phyloP scores from a whole-genome alignment of 2,113 vertebrate species.

The Etia nguti region DNA sequence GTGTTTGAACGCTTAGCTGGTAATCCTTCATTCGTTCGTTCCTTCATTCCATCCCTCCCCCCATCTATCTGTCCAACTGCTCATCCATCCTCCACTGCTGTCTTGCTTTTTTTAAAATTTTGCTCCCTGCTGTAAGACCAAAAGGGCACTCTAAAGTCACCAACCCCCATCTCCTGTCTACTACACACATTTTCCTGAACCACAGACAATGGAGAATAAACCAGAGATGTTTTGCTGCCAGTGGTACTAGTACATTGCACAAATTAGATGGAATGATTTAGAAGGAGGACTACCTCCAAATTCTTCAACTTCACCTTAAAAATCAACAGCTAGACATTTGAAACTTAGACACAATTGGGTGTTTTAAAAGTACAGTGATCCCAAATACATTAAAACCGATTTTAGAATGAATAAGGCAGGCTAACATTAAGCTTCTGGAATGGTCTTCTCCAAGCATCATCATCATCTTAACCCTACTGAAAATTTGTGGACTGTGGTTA shows the following conservation, averaged over 20 bases:
- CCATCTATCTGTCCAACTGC: neutral
- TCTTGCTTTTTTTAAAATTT: neutral
- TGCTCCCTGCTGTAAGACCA: neutral
- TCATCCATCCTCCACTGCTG: neutral
- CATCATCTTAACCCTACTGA: neutral
- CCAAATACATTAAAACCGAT: neutral
- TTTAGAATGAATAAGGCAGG: neutral
- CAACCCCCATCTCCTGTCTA: neutral
- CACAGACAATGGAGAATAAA: neutral
- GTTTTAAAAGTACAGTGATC: neutral
- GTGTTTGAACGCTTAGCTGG: conserved; percentile 15
- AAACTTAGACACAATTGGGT: neutral
- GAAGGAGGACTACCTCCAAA: neutral
- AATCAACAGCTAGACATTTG: neutral
- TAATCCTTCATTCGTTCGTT: conserved; percentile 2
- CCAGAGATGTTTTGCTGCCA: neutral
- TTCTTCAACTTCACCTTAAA: neutral
- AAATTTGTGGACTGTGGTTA: too few species aligned
- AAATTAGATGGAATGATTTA: neutral
- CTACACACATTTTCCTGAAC: neutral
- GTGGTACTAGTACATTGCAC: neutral
- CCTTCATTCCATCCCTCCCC: neutral
- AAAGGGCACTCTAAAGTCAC: neutral
- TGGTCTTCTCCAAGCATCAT: neutral
- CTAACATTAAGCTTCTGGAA: neutral